Base-by-base conservation (phyloP, 2,888 invertebrate species). In the Heteropelma amictum region DNA sequence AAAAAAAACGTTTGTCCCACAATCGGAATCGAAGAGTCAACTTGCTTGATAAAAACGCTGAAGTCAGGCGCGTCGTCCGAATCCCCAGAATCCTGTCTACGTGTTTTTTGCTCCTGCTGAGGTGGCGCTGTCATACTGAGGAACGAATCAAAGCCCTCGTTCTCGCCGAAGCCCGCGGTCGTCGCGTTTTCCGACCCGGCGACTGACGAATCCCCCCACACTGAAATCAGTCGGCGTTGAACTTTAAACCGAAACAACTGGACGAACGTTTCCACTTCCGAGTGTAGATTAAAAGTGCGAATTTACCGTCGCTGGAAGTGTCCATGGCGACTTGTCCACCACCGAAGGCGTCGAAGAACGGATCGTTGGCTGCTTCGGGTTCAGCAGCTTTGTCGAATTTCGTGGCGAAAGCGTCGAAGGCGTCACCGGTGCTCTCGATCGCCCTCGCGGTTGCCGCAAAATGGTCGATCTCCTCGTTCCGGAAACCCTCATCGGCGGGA, bases 331-430 rank as follows among this genome's bases (percentile, higher is more conserved):
- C 88, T 6, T 85, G 86, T 12, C 84, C 87, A 19, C 80, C 80
- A 1, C 89, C 89, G 79, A 92, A 92, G 0, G 92, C 91, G 82
- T 51, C 63, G 40, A 64, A 64, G 28, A 91, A 92, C 38, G 90
- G 90, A 63, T 90, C 92, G 21, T 87, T 88, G 38, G 86, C 83
- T 30, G 87, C 85, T 47, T 90, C 91, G 6, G 90, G 89, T 81
- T 90, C 91, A 0, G 90, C 90, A 3, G 93, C 93, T 35, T 93
- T 94, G 80, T 97, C 97, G 83, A 97, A 97, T 87, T 97, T 96
- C 1, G 96, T 95, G 2, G 96, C 93, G 83, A 97, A 97, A 0
- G 96, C 97, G 87, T 97, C 97, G 81, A 97, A 97, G 23, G 93
- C 93, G 80, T 94, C 94, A 0, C 91, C 91, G 5, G 83, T 83